Evolutionary conservation across 2,113 vertebrate genomes (phyloP).

Genomic region (Ptilonorhynchus violaceus): DNA sequence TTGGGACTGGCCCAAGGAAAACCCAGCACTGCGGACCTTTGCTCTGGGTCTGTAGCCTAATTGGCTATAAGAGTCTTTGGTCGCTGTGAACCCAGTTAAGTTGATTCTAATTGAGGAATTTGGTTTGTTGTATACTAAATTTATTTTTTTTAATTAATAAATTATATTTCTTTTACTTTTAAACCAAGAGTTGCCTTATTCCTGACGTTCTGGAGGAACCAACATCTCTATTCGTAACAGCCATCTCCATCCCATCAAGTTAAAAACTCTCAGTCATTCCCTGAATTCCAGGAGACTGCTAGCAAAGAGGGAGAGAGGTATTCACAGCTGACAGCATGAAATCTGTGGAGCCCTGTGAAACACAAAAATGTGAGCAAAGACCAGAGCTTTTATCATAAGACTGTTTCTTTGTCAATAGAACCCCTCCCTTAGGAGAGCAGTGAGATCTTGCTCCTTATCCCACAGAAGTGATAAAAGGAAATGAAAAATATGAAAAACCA

Average conservation of each 20-base stretch:
- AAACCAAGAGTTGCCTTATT: no score
- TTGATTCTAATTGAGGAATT: no score
- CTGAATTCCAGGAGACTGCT: background rate
- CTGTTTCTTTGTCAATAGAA: background rate
- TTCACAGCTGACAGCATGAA: background rate
- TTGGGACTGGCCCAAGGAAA: no score
- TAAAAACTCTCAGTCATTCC: background rate
- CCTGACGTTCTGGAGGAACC: background rate
- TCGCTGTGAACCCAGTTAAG: no score
- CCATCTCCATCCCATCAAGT: background rate
- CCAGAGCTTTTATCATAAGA: background rate
- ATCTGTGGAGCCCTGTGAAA: background rate
- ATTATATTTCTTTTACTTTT: no score
- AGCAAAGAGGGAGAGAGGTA: background rate
- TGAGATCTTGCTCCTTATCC: background rate
- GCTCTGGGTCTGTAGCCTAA: no score
- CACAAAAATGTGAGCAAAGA: background rate
- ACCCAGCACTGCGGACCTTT: no score
- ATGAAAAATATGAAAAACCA: background rate
- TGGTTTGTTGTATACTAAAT: no score
- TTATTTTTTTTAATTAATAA: no score
- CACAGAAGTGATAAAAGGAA: background rate
- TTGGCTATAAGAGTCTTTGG: no score
- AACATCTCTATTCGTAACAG: background rate
- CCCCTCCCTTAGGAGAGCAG: background rate